Conservation (phyloP, 1,140 invertebrate species). For the Lucilia sericata region DNA sequence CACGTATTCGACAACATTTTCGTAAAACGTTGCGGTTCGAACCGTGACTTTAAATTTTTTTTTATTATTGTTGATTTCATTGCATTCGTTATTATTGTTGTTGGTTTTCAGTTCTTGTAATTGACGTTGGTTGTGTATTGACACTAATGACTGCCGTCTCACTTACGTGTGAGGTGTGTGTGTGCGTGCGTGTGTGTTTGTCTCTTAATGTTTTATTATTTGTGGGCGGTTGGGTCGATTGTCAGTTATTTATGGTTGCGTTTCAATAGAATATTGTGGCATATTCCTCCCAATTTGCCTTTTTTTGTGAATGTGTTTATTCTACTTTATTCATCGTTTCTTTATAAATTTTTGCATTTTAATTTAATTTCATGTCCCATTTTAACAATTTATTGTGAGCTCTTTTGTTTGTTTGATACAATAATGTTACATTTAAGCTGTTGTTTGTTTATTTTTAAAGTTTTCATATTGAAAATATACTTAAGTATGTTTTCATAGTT, state of each 20-base stretch:
- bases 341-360: not conserved
- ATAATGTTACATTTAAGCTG: too few species aligned
- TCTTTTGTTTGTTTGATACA: too few species aligned
- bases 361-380: conserved; percentile 8
- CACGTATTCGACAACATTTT: conserved; percentile 37
- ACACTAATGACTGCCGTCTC: conserved; percentile 10
- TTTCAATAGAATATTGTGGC: not conserved
- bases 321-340: not conserved
- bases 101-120: conserved; percentile 2
- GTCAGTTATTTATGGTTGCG: conserved; percentile 8
- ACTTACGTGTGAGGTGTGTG: not conserved
- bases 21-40: not conserved
- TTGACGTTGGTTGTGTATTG: conserved; percentile 11
- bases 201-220: not conserved
- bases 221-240: not conserved
- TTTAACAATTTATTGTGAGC: not conserved
- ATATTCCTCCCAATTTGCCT: not conserved
- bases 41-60: conserved; percentile 29
- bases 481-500: too few species aligned
- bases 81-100: not conserved
- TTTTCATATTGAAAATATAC: too few species aligned
- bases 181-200: too few species aligned
- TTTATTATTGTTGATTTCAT: not conserved
- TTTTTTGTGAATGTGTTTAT: not conserved
- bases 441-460: too few species aligned